Base-by-base conservation (phyloP, 2,888 invertebrate species). In the Tubulanus polymorphus region DNA sequence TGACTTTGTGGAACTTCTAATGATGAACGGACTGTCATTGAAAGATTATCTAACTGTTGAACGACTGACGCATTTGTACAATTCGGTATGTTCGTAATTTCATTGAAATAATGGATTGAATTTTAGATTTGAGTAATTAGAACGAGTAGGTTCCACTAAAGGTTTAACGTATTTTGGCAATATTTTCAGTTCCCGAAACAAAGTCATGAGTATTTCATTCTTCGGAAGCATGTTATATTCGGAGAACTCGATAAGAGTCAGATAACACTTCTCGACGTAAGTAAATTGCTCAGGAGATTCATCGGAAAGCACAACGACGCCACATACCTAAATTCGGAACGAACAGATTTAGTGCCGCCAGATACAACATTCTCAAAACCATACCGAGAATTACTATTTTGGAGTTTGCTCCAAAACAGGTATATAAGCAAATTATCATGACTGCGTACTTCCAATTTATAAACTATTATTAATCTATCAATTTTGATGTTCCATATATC, bases 21-120 rank as follows among this genome's bases (percentile, higher is more conserved):
- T 79, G 28, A 70, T 77, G 48, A 76, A 79, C 56, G 79, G 79
- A 1, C 66, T 79, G 10, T 70, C 73, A 20, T 77, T 79, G 75
- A 69, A 70, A 53, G 76, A 79, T 55, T 80, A 73, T 61, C 70
- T 80, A 6, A 79, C 76, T 2, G 66, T 69, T 5, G 54, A 60
- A 15, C 58, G 68, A 37, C 69, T 80, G 28, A 57, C 74, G 37
- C 59, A 63, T 8, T 70, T 80, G 1, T 80, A 80, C 62, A 71
- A 73, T 48, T 50, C 54, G 53, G 74, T 72, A 58, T 52, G 56
- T 49, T 37, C 26, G 20, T 18, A 18, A 25, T 53, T 47, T 8
- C 12, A 12, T 18, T 18, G 15, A 35, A 35, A 35, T 10, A 12
- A n/a, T 35, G 35, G n/a, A 10, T 12, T n/a, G n/a, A 10, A 12